Percentiles rank a stretch among this genome's conserved stretches.
phyloP scores from a whole-genome alignment of 2,113 vertebrate genomes.

The Vidua chalybeata region DNA sequence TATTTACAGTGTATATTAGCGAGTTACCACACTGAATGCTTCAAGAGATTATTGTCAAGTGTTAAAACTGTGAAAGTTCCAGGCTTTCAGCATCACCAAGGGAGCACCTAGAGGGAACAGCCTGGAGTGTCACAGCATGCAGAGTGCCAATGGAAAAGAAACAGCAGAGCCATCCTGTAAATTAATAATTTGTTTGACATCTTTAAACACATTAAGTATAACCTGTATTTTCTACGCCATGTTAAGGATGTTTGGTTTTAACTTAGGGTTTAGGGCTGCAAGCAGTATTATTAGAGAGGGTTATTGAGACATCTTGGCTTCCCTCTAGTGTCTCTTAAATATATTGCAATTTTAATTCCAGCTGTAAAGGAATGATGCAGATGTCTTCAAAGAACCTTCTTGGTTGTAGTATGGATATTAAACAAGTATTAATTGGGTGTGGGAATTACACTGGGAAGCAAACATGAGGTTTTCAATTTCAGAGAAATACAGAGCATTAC shows the following conservation, averaged over 20 bases:
- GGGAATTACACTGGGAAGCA: background rate
- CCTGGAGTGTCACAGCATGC: background rate
- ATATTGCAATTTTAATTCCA: conserved; percentile 4
- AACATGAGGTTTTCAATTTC: background rate
- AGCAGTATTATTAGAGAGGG: background rate
- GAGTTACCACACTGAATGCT: conserved; percentile 31
- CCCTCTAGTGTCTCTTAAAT: conserved; percentile 38
- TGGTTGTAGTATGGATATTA: background rate
- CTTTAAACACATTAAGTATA: background rate
- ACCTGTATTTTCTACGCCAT: background rate
- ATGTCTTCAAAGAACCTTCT: background rate
- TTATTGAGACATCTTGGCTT: background rate
- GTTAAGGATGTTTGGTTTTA: background rate
- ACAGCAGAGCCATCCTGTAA: background rate
- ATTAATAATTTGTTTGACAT: background rate
- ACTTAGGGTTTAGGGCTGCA: background rate
- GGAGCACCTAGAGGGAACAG: background rate
- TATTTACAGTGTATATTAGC: conserved; percentile 70
- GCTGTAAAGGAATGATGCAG: background rate
- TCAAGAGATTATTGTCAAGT: conserved; percentile 67
- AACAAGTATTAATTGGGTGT: background rate
- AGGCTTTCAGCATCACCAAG: background rate
- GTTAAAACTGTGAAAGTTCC: conserved; percentile 57
- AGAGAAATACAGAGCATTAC: background rate
- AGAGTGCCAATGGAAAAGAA: background rate